Evolutionary conservation across 2,797 vertebrate genomes (phyloP), one percentile per base, ranked within the genome.

Genomic region (Cyclopterus lumpus): DNA sequence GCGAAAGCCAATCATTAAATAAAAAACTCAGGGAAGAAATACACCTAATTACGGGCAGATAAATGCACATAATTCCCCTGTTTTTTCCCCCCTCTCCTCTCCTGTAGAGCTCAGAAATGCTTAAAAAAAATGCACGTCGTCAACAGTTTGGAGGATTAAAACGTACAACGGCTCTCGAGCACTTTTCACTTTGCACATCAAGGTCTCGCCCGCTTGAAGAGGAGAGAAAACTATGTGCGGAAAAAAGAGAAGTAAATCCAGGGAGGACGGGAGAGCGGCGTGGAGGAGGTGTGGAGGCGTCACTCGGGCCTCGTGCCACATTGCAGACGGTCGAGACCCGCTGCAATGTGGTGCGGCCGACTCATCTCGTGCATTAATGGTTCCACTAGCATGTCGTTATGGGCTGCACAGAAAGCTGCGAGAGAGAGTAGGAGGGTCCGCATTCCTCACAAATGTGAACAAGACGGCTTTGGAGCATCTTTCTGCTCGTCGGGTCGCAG

Each of bases 1-100:
- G 81, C 90, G 84, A 90, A 90, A 92, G 87, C 91, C 89, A 89
- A 93, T 94, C 90, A 92, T 93, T 94, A 90, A 90, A 92, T 91
- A 89, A 88, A 91, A n/a, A 91, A 93, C 82, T 89, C 85, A 78
- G 84, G 84, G 86, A 92, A 90, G 90, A 92, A 93, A 93, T 89
- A 89, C 72, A 90, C 90, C 91, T 94, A 94, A 95, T 94, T 94
- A 94, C 75, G 30, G 76, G 72, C 80, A 82, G 83, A 88, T 90
- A 92, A 93, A 94, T 77, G 83, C 80, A 79, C 80, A 85, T 80
- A 89, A 92, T 86, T 90, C 86, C 72, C 70, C 71, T 16, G 14
- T 72, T 61, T 55, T 36, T 54, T 7, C 2, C 44, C 34, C 14
- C 42, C 11, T 14, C 7, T 2, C 28, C 38, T 34, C 40, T 59